A percentile compares a stretch with the other conserved stretches of the same genome.
Conservation (phyloP, 2,888 invertebrate genomes). For the Brachycybe producta region DNA sequence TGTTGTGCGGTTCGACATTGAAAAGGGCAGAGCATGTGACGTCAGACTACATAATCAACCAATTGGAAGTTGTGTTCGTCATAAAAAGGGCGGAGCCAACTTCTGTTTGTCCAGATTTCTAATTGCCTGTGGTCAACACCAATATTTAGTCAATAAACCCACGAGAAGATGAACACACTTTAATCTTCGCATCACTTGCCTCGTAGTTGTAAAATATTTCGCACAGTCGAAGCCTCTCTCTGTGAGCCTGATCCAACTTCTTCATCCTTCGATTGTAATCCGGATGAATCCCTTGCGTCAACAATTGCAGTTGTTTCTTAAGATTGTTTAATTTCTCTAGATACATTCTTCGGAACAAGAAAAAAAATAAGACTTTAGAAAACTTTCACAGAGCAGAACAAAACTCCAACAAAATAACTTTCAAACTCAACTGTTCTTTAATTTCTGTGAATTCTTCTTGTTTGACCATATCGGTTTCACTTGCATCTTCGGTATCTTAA, state of each 20-base stretch:
- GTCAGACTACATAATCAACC: too few species aligned
- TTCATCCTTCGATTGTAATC: constrained; percentile 72
- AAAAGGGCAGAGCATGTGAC: too few species aligned
- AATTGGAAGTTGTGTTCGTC: too few species aligned
- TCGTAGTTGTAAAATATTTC: constrained; percentile 34
- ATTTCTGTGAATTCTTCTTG: constrained; percentile 69
- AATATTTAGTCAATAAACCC: constrained; percentile 50
- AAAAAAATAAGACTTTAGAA: not conserved
- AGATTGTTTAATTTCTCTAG: constrained; percentile 78
- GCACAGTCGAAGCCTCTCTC: constrained; percentile 48
- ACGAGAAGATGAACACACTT: too few species aligned
- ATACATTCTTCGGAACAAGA: constrained; percentile 43
- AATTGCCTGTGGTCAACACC: constrained; percentile 57
- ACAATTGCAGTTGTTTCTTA: constrained; percentile 76
- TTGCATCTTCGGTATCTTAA: constrained; percentile 86
- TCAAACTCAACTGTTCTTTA: constrained; percentile 85
- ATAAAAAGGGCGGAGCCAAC: too few species aligned
- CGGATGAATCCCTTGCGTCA: constrained; percentile 71
- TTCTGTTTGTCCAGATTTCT: too few species aligned
- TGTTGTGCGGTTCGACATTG: too few species aligned
- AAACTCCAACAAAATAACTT: too few species aligned
- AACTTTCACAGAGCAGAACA: too few species aligned
- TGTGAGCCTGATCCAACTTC: constrained; percentile 64
- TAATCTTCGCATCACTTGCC: too few species aligned
- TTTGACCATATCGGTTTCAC: constrained; percentile 81